Conservation (phyloP, 2,113 vertebrate genomes). For the Pachypanchax playfairii region DNA sequence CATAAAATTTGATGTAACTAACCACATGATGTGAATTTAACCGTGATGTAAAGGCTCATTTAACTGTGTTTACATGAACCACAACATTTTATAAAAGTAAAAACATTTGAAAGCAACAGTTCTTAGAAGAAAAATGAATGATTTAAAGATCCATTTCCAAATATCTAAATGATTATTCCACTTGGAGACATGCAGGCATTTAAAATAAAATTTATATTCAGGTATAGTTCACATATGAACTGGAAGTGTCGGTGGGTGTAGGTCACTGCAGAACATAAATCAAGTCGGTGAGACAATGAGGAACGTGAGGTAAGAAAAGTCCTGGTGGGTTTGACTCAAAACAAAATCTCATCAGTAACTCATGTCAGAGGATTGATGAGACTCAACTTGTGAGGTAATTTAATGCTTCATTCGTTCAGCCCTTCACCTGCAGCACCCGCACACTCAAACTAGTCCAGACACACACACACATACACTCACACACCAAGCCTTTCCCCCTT, state of each 20-base stretch:
- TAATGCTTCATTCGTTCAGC: conserved; percentile 51
- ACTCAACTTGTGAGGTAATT: conserved; percentile 58
- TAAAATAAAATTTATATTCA: too few species aligned
- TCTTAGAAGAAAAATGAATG: too few species aligned
- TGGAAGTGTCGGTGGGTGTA: neutral
- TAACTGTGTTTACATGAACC: too few species aligned
- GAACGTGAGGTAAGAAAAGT: neutral
- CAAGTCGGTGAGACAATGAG: conserved; percentile 17
- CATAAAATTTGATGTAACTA: too few species aligned
- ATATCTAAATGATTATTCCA: too few species aligned
- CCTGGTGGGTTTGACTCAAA: conserved; percentile 25
- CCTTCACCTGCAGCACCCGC: conserved; percentile 27
- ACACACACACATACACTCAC: neutral
- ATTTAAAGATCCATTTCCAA: too few species aligned
- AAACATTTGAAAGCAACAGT: too few species aligned
- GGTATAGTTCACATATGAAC: too few species aligned
- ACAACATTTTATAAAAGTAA: too few species aligned
- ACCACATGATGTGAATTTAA: too few species aligned
- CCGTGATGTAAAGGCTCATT: too few species aligned
- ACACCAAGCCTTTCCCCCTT: conserved; percentile 26
- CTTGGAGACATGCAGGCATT: too few species aligned
- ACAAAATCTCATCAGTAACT: conserved; percentile 52
- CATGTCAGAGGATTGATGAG: conserved; percentile 48
- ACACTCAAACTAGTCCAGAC: conserved; percentile 19
- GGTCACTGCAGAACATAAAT: conserved; percentile 4